Conservation (phyloP, 2,797 vertebrate genomes). For the Gymnopithys bicolor region DNA sequence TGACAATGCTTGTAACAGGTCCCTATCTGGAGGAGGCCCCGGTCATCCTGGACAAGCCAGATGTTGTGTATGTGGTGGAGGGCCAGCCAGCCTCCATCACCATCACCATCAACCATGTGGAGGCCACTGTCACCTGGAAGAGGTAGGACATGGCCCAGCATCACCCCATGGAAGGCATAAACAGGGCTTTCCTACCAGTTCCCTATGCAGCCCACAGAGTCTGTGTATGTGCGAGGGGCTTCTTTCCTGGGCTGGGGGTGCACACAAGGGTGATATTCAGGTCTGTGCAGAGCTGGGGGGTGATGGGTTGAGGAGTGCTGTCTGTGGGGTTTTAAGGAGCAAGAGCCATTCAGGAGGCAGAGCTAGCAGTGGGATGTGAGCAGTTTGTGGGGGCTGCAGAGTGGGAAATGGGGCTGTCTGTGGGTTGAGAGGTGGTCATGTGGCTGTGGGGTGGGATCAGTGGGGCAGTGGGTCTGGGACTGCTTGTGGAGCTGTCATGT, state of each 20-base stretch:
- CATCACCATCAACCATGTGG: constrained; percentile 93
- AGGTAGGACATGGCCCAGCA: constrained; percentile 77
- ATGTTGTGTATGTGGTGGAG: constrained; percentile 91
- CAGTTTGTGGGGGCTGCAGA: fast-evolving
- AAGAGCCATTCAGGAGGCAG: neutral
- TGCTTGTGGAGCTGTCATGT: neutral
- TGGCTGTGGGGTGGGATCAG: neutral
- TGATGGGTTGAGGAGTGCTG: neutral
- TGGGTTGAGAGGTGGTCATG: neutral
- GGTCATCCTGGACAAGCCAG: constrained; percentile 89
- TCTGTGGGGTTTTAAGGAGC: neutral
- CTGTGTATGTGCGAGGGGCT: fast-evolving
- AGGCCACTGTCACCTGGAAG: constrained; percentile 88
- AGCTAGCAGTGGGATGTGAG: neutral
- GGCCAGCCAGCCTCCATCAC: constrained; percentile 88
- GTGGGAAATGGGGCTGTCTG: neutral
- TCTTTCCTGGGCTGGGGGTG: neutral
- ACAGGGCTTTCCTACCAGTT: neutral
- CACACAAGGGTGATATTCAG: neutral
- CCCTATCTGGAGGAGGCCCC: constrained; percentile 89
- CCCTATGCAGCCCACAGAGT: neutral
- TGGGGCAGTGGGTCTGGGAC: neutral
- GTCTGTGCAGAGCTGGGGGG: neutral
- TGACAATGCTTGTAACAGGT: constrained; percentile 73
- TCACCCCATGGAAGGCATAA: neutral